Percentiles rank a stretch among this genome's conserved stretches.
Conservation (phyloP, 2,113 vertebrate species). For the Mobula hypostoma region DNA sequence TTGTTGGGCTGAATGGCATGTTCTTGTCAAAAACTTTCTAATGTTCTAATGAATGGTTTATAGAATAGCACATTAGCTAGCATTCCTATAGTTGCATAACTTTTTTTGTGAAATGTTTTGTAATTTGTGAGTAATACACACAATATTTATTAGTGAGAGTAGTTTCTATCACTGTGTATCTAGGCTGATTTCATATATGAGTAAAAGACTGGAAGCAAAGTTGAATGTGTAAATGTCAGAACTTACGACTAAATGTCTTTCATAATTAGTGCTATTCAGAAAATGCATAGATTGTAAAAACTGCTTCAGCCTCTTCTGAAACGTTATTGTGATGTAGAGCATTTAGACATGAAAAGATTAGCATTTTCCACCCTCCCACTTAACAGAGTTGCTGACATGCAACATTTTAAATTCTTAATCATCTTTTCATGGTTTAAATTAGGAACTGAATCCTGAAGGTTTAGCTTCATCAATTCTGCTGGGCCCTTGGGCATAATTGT, state of each 20-base stretch:
- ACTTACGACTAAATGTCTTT: neutral
- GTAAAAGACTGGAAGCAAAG: neutral
- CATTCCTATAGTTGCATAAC: too few relatives aligned
- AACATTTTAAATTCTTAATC: slow-evolving; percentile 25
- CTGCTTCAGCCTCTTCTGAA: slow-evolving; percentile 7
- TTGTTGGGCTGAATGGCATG: too few relatives aligned
- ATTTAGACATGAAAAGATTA: slow-evolving; percentile 8
- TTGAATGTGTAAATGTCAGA: slow-evolving; percentile 9
- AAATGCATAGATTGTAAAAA: slow-evolving; percentile 6
- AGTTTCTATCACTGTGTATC: neutral
- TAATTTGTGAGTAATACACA: neutral
- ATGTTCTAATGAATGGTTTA: neutral
- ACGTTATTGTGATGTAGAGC: neutral
- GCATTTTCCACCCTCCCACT: slow-evolving; percentile 14
- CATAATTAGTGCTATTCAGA: slow-evolving; percentile 17
- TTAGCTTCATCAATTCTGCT: neutral
- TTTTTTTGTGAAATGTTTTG: neutral
- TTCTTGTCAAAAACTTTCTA: too few relatives aligned
- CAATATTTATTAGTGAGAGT: neutral
- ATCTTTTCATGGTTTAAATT: slow-evolving; percentile 10
- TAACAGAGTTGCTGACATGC: neutral
- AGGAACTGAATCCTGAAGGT: neutral
- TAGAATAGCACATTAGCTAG: neutral
- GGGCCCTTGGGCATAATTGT: neutral
- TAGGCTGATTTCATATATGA: neutral